Evolutionary conservation across 1,140 invertebrate species (phyloP).

Genomic region (Drosophila bocqueti): DNA sequence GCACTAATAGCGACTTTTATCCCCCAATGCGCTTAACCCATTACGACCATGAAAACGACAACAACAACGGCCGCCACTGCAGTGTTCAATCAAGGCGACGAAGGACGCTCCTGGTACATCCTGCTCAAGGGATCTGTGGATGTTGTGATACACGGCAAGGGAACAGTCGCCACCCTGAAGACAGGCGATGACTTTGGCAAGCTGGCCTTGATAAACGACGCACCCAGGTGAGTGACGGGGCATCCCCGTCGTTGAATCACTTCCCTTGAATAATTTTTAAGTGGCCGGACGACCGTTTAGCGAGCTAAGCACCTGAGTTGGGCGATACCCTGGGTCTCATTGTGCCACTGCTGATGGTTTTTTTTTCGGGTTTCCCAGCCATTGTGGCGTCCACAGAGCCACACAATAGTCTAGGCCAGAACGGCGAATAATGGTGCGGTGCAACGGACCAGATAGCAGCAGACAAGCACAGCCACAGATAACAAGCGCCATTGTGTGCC

Average conservation of each 20-base stretch:
- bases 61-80: slow-evolving; percentile 15
- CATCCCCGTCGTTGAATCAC: background rate
- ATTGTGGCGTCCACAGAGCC: slow-evolving; percentile 11
- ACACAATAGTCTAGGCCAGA: slow-evolving; percentile 52
- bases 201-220: slow-evolving; percentile 94
- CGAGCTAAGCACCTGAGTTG: background rate
- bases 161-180: slow-evolving; percentile 92
- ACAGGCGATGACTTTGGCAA: slow-evolving; percentile 96
- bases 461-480: slow-evolving; percentile 41
- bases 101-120: slow-evolving; percentile 96
- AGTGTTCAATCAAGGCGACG: slow-evolving; percentile 96
- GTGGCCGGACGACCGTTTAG: background rate
- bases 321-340: background rate
- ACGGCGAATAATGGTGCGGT: slow-evolving; percentile 39
- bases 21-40: slow-evolving; percentile 23
- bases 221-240: slow-evolving; percentile 88
- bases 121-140: slow-evolving; percentile 94
- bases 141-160: slow-evolving; percentile 95
- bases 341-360: background rate
- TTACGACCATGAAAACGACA: slow-evolving; percentile 16
- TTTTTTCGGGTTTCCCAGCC: background rate
- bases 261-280: slow-evolving; percentile 2
- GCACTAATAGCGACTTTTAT: slow-evolving; percentile 36
- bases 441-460: slow-evolving; percentile 35
- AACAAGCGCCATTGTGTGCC: slow-evolving; percentile 53